Percentiles rank a stretch among this genome's conserved stretches.
These are phyloP conservation scores for Phrynocephalus guinanensis DNA, from an alignment of 2,797 vertebrate species.

Conservation along the genomic window DNA sequence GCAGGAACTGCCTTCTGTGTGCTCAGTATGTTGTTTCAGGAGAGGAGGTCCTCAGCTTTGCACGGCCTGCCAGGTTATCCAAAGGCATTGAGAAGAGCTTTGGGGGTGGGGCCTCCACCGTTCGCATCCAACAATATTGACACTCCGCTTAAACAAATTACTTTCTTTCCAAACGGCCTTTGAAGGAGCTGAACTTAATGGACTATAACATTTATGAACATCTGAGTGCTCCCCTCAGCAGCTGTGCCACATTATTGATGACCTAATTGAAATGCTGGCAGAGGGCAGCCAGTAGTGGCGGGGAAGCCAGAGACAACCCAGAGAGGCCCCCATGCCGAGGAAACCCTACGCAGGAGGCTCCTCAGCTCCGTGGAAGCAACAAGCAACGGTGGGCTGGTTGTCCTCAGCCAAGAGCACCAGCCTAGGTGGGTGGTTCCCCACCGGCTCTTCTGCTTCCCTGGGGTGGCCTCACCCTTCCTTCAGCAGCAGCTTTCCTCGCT, in stretches of 20 bases:
- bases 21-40: too few species aligned
- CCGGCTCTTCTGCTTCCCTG: slow-evolving; percentile 6
- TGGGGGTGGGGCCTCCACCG: slow-evolving; percentile 68
- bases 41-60: too few species aligned
- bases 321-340: slow-evolving; percentile 62
- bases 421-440: background rate
- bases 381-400: slow-evolving; percentile 58
- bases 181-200: slow-evolving; percentile 79
- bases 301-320: slow-evolving; percentile 70
- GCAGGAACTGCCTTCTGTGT: too few species aligned
- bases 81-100: slow-evolving; percentile 22
- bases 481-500: background rate
- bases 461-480: background rate
- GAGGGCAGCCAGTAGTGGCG: slow-evolving; percentile 80
- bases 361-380: slow-evolving; percentile 55
- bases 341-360: slow-evolving; percentile 57
- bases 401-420: slow-evolving; percentile 19
- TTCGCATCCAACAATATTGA: slow-evolving; percentile 67
- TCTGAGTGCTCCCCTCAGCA: slow-evolving; percentile 87
- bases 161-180: slow-evolving; percentile 77
- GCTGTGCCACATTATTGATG: slow-evolving; percentile 93
- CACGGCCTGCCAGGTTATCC: too few species aligned
- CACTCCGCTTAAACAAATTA: slow-evolving; percentile 73
- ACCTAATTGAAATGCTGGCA: slow-evolving; percentile 91
- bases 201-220: slow-evolving; percentile 83